Evolutionary conservation across 2,113 vertebrate species (phyloP).

Genomic region (Danio rerio): GRCz12tu NC_133200.1:31926501-31927000

Average conservation of each 20-base stretch:
- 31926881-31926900: conserved; percentile 1
- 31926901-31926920: not conserved
- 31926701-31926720: conserved; percentile 29
- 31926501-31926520: conserved; percentile 24
- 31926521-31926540: conserved; percentile 51
- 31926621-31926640: conserved; percentile 34
- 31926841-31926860: conserved; percentile 5
- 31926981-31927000: not conserved
- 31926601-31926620: conserved; percentile 12
- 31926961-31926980: not conserved
- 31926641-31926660: conserved; percentile 46
- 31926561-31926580: conserved; percentile 38
- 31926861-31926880: conserved; percentile 10
- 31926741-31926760: conserved; percentile 24
- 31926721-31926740: conserved; percentile 52
- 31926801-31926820: conserved; percentile 26
- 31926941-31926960: not conserved
- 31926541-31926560: conserved; percentile 50
- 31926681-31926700: conserved; percentile 20
- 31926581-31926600: conserved; percentile 22
- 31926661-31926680: conserved; percentile 36
- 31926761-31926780: conserved; percentile 51
- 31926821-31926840: conserved; percentile 35
- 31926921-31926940: not conserved
- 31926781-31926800: conserved; percentile 23